Percentiles rank a stretch among this genome's conserved stretches.
Conservation (phyloP, 2,113 vertebrate species). For the Onychorhynchus coronatus region DNA sequence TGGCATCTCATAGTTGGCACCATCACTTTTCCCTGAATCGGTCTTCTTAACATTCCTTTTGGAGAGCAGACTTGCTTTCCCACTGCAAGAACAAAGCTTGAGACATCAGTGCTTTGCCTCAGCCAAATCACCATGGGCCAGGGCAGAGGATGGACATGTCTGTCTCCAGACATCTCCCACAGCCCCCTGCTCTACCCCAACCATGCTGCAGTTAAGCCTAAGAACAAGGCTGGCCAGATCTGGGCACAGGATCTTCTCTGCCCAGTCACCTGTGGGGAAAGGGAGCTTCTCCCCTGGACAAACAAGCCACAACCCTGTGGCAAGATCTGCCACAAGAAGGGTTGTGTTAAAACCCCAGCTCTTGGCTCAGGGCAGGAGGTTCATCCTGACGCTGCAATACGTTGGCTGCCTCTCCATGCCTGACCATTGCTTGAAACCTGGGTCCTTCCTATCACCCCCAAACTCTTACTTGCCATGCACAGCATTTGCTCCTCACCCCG, state of each 20-base stretch:
- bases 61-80: constrained; percentile 81
- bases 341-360: background rate
- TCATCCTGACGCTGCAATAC: background rate
- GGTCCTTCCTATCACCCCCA: background rate
- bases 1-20: constrained; percentile 75
- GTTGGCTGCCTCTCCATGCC: background rate
- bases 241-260: background rate
- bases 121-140: background rate
- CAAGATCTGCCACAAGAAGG: background rate
- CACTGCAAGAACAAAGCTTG: constrained; percentile 72
- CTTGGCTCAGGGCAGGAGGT: background rate
- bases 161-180: background rate
- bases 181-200: background rate
- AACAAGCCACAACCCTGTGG: rapidly evolving
- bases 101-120: background rate
- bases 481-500: background rate
- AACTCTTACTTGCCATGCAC: background rate
- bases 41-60: constrained; percentile 85
- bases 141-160: background rate
- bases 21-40: constrained; percentile 76
- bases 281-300: background rate
- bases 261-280: background rate
- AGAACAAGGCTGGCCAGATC: background rate
- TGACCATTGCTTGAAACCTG: background rate
- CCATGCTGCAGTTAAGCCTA: background rate